These are phyloP conservation scores for Drosophila niveifrons DNA, from an alignment of 2,888 invertebrate genomes.

Conservation along the genomic window DNA sequence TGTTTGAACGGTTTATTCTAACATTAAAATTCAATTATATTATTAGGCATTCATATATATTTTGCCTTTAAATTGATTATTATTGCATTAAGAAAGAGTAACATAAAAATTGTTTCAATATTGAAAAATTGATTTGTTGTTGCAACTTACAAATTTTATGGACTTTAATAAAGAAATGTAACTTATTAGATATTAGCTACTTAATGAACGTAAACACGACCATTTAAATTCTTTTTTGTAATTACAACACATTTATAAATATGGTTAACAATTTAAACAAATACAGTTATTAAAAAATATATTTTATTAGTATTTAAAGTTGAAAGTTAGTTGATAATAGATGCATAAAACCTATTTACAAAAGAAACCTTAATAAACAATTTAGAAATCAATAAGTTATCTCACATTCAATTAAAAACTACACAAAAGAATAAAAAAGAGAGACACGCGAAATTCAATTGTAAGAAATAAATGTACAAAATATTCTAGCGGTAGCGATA, in stretches of 20 bases:
- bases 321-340: not conserved
- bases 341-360: not conserved
- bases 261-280: no score
- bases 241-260: no score
- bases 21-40: constrained; percentile 2
- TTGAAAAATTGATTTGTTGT: no score
- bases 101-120: no score
- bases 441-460: not conserved
- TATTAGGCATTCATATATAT: not conserved
- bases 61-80: not conserved
- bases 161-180: no score
- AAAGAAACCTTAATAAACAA: not conserved
- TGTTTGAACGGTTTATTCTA: not conserved
- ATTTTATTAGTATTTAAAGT: no score
- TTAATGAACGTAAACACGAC: no score
- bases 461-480: not conserved
- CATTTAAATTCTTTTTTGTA: no score
- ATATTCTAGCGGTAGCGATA: no score
- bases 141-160: no score
- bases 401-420: not conserved
- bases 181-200: no score
- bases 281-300: no score
- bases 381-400: not conserved
- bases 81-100: not conserved
- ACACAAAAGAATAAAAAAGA: not conserved